Conservation (phyloP, 2,797 vertebrate genomes). For the Petrocephalus schoutedeni region DNA sequence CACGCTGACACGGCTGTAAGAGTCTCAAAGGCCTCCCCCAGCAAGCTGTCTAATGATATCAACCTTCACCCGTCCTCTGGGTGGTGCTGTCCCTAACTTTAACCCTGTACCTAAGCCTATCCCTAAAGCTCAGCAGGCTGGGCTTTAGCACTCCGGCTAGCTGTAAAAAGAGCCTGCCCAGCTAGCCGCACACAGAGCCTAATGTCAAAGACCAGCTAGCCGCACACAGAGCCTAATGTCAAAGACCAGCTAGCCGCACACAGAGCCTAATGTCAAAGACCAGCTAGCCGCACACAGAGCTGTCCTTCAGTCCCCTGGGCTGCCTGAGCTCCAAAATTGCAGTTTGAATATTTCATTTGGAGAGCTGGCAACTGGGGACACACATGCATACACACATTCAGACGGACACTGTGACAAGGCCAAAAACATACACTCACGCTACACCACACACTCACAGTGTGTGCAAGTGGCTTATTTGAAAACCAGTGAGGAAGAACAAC, state of each 20-base stretch:
- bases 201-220: neutral
- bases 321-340: neutral
- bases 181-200: neutral
- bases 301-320: neutral
- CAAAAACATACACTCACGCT: slow-evolving; percentile 1
- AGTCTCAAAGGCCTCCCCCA: neutral
- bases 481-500: neutral
- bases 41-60: neutral
- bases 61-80: neutral
- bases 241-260: neutral
- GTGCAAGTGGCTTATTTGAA: neutral
- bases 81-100: neutral
- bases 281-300: neutral
- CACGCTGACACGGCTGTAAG: neutral
- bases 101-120: neutral
- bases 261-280: neutral
- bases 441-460: neutral
- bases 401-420: neutral
- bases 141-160: neutral
- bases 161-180: neutral
- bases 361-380: neutral
- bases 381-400: neutral
- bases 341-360: slow-evolving; percentile 23
- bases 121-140: neutral
- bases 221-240: neutral